Conservation (phyloP, 2,113 vertebrate species). For the Colinus virginianus region DNA sequence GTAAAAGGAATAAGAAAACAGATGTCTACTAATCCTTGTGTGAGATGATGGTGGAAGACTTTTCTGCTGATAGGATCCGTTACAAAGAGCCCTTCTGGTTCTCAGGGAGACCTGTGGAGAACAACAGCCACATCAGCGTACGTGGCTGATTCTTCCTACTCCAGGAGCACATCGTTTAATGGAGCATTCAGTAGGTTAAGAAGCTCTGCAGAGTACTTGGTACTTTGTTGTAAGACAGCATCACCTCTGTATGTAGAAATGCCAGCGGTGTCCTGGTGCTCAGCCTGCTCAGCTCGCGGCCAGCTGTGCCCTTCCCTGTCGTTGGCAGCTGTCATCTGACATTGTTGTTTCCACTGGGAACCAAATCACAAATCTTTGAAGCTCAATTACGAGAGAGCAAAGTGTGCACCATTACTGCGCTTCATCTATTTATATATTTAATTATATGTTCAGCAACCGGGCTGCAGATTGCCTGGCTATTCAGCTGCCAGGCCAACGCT, state of each 20-base stretch:
- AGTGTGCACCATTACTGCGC: neutral
- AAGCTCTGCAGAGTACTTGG: neutral
- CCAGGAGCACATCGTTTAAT: neutral
- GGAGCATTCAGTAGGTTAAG: neutral
- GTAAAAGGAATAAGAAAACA: neutral
- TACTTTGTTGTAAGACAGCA: neutral
- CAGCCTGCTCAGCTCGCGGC: neutral
- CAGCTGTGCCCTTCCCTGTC: neutral
- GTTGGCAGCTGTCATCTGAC: neutral
- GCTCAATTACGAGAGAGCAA: neutral
- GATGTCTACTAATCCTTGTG: neutral
- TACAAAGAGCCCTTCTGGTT: neutral
- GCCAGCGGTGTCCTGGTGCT: neutral
- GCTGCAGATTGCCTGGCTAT: neutral
- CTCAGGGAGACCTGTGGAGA: neutral
- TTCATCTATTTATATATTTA: constrained; percentile 4
- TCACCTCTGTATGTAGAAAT: neutral
- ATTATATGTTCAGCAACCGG: neutral
- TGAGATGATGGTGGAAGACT: neutral
- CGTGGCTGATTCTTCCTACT: neutral
- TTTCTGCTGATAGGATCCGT: neutral
- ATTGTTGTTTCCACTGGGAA: neutral
- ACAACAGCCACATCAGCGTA: neutral
- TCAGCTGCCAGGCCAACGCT: neutral
- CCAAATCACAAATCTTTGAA: neutral